A percentile compares a stretch with the other conserved stretches of the same genome.
Evolutionary conservation across 2,888 invertebrate species (phyloP).

Genomic region (Parapristionchus giblindavisi): DNA sequence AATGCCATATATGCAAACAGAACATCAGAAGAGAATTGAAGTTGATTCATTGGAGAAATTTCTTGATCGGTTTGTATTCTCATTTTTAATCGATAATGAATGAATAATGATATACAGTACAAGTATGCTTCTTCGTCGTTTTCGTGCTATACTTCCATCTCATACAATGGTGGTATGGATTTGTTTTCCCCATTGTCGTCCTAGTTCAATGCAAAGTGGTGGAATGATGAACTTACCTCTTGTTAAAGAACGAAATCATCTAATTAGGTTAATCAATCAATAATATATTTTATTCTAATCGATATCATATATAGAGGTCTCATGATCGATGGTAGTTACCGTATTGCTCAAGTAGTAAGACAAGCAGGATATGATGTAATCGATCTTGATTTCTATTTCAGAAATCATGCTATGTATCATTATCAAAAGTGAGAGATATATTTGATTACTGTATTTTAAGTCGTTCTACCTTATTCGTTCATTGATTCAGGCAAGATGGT

Average conservation of each 20-base stretch:
- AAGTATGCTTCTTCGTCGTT: slow-evolving; percentile 14
- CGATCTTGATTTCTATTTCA: slow-evolving; percentile 48
- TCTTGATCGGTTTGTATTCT: slow-evolving; percentile 23
- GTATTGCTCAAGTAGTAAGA: slow-evolving; percentile 48
- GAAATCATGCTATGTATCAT: slow-evolving; percentile 43
- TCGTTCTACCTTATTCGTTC: too few relatives aligned
- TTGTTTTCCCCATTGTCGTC: slow-evolving; percentile 34
- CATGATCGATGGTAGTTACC: slow-evolving; percentile 48
- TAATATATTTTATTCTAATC: too few relatives aligned
- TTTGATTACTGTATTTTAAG: too few relatives aligned
- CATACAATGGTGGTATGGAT: slow-evolving; percentile 23
- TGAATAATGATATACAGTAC: too few relatives aligned
- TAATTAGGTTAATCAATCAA: too few relatives aligned
- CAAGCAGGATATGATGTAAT: slow-evolving; percentile 53
- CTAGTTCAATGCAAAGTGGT: neutral
- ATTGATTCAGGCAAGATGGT: too few relatives aligned
- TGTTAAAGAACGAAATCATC: neutral
- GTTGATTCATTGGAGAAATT: slow-evolving; percentile 7
- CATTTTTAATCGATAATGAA: too few relatives aligned
- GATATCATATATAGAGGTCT: slow-evolving; percentile 43
- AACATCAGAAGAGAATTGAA: slow-evolving; percentile 2
- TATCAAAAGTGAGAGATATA: slow-evolving; percentile 25
- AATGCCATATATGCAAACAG: neutral
- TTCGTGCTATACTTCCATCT: slow-evolving; percentile 29
- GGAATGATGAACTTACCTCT: neutral